Evolutionary conservation across 2,113 vertebrate species (phyloP).

Genomic region (Rhodinocichla rosea): DNA sequence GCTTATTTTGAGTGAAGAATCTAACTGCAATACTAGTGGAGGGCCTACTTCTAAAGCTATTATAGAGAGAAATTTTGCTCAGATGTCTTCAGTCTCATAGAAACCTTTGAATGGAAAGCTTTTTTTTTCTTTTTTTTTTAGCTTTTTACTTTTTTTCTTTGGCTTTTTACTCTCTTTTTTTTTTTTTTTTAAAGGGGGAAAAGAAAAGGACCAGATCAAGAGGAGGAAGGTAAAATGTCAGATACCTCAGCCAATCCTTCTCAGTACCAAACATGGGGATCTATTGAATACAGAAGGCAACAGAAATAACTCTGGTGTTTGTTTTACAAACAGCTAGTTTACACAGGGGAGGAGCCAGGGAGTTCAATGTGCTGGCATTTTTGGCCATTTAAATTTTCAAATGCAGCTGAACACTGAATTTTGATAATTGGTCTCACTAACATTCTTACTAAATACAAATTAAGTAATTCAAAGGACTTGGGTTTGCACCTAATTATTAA

Average conservation of each 20-base stretch:
- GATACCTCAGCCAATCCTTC: not conserved
- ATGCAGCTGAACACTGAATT: slow-evolving; percentile 32
- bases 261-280: not conserved
- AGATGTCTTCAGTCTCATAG: not conserved
- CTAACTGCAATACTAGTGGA: not conserved
- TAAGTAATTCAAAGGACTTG: not conserved
- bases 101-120: not conserved
- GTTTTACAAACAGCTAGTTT: slow-evolving; percentile 18
- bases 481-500: not conserved
- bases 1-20: not conserved
- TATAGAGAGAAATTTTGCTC: not conserved
- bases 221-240: not conserved
- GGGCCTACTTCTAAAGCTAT: not conserved
- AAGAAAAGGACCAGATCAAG: not conserved
- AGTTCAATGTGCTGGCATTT: slow-evolving; percentile 1
- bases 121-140: not conserved
- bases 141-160: not conserved
- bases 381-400: slow-evolving; percentile 10
- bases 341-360: not conserved
- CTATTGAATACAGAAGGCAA: not conserved
- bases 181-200: not conserved
- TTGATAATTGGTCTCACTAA: slow-evolving; percentile 14
- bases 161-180: not conserved
- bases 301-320: slow-evolving; percentile 12
- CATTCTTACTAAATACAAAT: slow-evolving; percentile 15